These are phyloP conservation scores for Meleagris gallopavo DNA, from an alignment of 2,113 vertebrate species.

Conservation along the genomic window DNA sequence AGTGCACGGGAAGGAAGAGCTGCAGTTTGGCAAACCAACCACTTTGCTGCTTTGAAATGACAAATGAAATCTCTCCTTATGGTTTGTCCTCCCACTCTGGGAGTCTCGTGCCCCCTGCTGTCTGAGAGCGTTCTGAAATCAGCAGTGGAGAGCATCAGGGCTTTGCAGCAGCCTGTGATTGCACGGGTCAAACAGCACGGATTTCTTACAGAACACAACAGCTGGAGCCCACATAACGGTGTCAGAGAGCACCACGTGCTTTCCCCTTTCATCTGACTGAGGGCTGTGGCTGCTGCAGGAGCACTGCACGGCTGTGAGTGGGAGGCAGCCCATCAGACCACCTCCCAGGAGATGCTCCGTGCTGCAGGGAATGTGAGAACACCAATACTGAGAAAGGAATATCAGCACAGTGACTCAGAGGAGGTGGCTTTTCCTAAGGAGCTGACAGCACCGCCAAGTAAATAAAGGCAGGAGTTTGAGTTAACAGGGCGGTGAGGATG, in stretches of 20 bases:
- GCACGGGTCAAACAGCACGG: background rate
- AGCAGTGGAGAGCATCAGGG: no score
- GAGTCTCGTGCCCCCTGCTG: conserved; percentile 5
- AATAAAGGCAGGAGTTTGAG: background rate
- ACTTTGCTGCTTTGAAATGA: background rate
- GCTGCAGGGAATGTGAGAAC: background rate
- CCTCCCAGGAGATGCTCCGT: background rate
- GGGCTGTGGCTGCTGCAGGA: background rate
- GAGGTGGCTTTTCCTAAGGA: background rate
- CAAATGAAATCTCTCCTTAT: background rate
- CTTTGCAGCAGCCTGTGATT: background rate
- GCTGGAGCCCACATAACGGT: background rate
- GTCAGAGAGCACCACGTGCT: background rate
- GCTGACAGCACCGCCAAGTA: background rate
- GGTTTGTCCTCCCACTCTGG: background rate
- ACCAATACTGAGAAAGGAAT: background rate
- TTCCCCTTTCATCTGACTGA: background rate
- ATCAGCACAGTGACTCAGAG: background rate
- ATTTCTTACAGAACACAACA: background rate
- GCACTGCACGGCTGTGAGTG: background rate
- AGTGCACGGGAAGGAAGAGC: background rate
- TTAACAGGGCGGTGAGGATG: background rate
- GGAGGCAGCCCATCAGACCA: background rate
- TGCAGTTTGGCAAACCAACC: background rate
- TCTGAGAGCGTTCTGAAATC: background rate